Evolutionary conservation across 2,113 vertebrate species (phyloP).

Genomic region (Protomyctophum bolini): DNA sequence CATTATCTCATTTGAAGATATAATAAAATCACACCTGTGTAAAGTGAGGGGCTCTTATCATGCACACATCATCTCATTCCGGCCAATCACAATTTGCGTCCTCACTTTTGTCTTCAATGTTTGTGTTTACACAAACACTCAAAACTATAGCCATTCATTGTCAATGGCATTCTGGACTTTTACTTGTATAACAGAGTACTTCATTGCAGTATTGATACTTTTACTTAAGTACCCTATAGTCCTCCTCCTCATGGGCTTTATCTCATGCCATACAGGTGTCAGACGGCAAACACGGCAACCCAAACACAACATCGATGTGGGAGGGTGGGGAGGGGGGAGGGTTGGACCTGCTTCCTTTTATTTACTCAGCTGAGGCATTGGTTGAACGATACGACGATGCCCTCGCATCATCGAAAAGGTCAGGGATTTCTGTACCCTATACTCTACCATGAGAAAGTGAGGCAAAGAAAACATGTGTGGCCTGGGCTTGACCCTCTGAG

Average conservation of each 20-base stretch:
- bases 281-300: conserved; percentile 55
- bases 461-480: conserved; percentile 43
- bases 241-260: conserved; percentile 49
- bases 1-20: conserved; percentile 39
- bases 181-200: conserved; percentile 1
- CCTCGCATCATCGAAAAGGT: conserved; percentile 47
- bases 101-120: conserved; percentile 2
- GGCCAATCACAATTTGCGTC: too few relatives aligned
- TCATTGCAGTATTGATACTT: conserved; percentile 28
- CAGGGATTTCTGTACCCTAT: conserved; percentile 18
- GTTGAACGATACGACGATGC: conserved; percentile 49
- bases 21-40: neutral
- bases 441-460: conserved; percentile 47
- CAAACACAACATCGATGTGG: conserved; percentile 51
- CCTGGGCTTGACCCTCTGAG: conserved; percentile 3
- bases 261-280: conserved; percentile 62
- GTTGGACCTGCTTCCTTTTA: conserved; percentile 49
- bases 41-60: too few relatives aligned
- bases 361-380: conserved; percentile 79
- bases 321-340: conserved; percentile 3
- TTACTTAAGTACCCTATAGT: neutral
- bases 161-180: too few relatives aligned
- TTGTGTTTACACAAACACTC: too few relatives aligned
- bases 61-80: too few relatives aligned
- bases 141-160: too few relatives aligned